Evolutionary conservation across 2,888 invertebrate genomes (phyloP).

Genomic region (Macrophya annulata): DNA sequence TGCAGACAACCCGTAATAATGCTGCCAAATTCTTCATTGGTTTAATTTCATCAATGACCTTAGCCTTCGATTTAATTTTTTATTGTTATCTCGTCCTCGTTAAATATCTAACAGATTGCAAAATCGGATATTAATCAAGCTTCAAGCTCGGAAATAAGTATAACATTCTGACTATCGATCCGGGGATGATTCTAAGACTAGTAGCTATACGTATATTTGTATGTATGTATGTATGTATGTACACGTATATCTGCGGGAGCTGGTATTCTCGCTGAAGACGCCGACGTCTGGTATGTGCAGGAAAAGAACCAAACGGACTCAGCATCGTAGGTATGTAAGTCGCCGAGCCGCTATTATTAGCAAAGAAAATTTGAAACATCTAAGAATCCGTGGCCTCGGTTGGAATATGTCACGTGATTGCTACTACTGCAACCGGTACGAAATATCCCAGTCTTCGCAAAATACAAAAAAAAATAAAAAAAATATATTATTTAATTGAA

Average conservation of each 20-base stretch:
- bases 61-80: constrained; percentile 44
- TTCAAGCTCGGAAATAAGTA: not conserved
- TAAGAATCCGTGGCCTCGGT: constrained; percentile 36
- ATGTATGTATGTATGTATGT: no score
- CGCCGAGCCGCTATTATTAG: constrained; percentile 34
- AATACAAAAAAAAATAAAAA: not conserved
- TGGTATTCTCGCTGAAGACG: constrained; percentile 23
- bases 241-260: not conserved
- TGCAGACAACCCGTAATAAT: not conserved
- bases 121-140: not conserved
- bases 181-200: not conserved
- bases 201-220: no score
- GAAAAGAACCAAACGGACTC: constrained; percentile 51
- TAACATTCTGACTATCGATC: not conserved
- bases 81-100: constrained; percentile 23
- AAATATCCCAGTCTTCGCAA: not conserved
- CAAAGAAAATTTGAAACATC: constrained; percentile 53
- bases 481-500: not conserved
- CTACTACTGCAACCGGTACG: not conserved
- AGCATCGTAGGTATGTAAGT: constrained; percentile 1
- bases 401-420: constrained; percentile 19
- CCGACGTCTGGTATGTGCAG: constrained; percentile 49
- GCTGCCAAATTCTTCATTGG: constrained; percentile 38
- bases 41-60: constrained; percentile 18
- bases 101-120: not conserved